phyloP scores from a whole-genome alignment of 2,888 invertebrate species.

The Eubasilissa splendida region DNA sequence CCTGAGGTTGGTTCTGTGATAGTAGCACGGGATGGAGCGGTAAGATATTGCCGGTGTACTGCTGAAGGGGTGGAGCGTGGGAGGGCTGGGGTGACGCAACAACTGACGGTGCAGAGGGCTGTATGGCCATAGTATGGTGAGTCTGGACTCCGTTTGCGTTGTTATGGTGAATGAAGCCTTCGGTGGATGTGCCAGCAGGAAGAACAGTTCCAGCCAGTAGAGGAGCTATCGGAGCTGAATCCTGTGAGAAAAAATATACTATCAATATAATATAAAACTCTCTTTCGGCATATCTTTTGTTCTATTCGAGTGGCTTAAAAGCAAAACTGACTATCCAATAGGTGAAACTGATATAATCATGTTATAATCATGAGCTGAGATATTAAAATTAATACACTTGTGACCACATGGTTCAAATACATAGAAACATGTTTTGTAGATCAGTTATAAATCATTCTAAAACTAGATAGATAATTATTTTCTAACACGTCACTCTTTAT shows the following conservation, averaged over 20 bases:
- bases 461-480: no score
- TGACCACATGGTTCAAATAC: no score
- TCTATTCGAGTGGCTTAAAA: no score
- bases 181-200: conserved; percentile 53
- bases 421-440: no score
- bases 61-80: conserved; percentile 9
- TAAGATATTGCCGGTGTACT: neutral
- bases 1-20: neutral
- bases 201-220: conserved; percentile 53
- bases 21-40: neutral
- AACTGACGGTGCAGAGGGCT: conserved; percentile 1
- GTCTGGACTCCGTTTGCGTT: conserved; percentile 50
- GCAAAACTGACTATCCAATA: no score
- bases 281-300: no score
- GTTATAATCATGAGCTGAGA: no score
- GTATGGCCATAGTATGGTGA: conserved; percentile 40
- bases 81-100: conserved; percentile 21
- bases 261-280: no score
- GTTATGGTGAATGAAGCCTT: conserved; percentile 51
- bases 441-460: no score
- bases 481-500: no score
- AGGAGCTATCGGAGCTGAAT: conserved; percentile 44
- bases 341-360: no score
- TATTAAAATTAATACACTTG: no score
- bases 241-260: conserved; percentile 42